Base-by-base conservation (phyloP, 2,113 vertebrate genomes). In the Lophius piscatorius region DNA sequence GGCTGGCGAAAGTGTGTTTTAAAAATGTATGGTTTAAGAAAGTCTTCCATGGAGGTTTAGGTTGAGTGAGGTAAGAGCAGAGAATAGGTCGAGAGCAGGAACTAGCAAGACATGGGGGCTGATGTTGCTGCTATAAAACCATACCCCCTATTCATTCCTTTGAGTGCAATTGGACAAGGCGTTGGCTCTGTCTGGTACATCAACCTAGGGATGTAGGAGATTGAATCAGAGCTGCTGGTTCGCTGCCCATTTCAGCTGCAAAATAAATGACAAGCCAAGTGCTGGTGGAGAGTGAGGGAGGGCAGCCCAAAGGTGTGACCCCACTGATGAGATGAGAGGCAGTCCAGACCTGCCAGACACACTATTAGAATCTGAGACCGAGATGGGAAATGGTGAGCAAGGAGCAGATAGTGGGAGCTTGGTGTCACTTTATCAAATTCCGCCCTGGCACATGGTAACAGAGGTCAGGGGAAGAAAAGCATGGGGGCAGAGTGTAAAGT, bases 371-470 rank as follows among this genome's bases (percentile, higher is more conserved):
- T 74, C 70, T 33, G 55, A 76, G 83, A 80, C 65, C 67, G 67
- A 58, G 68, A 76, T 63, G 59, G 66, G 63, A 81, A 72, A 75
- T 70, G 45, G 48, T 63, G 62, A 75, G 57, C 39, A 60, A 62
- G 60, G 36, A 45, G 33, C 59, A 76, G 81, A 78, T 51, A 76
- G 77, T 14, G 78, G 52, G 66, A 69, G 56, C 65, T 55, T 14
- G 17, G 61, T 87, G 88, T 87, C 88, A 90, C 89, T 89, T 89
- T 87, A 91, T 91, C 87, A 87, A 89, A 91, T 91, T 91, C 88
- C 81, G 88, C 69, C 76, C 79, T 70, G 84, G 84, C 80, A 80
- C 73, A 74, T 51, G 75, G 86, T 85, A 86, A 84, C 81, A 84
- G 82, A 82, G 89, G 89, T 90, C 89, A 89, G 65, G 78, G 56